Evolutionary conservation across 2,113 vertebrate species (phyloP).

Genomic region (Oryzias javanicus): DNA sequence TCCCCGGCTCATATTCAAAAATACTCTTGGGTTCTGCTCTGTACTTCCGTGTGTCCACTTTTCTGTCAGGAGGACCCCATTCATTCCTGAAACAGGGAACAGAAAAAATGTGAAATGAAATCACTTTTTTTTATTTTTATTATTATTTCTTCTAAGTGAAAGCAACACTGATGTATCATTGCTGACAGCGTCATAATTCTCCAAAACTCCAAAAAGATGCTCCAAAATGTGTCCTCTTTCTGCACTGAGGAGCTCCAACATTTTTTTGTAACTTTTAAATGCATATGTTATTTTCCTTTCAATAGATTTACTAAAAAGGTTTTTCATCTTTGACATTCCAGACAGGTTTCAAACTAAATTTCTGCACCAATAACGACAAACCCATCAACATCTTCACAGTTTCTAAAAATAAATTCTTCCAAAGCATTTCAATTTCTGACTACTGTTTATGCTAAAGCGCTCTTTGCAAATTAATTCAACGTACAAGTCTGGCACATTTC

Average conservation of each 20-base stretch:
- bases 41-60: constrained; percentile 95
- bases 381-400: no score
- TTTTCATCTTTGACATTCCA: no score
- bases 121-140: not conserved
- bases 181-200: not conserved
- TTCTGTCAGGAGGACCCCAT: constrained; percentile 96
- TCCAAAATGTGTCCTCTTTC: no score
- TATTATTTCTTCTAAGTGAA: not conserved
- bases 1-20: constrained; percentile 98
- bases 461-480: constrained; percentile 33
- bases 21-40: constrained; percentile 97
- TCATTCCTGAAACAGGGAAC: constrained; percentile 81
- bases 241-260: no score
- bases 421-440: no score
- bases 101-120: not conserved
- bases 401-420: no score
- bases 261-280: no score
- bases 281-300: no score
- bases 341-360: no score
- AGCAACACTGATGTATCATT: not conserved
- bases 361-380: no score
- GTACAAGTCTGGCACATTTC: constrained; percentile 84
- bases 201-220: no score
- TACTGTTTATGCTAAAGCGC: not conserved
- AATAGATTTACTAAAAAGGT: no score